A percentile compares a stretch with the other conserved stretches of the same genome.
Conservation (phyloP, 1,140 invertebrate species). For the Delia radicum region DNA sequence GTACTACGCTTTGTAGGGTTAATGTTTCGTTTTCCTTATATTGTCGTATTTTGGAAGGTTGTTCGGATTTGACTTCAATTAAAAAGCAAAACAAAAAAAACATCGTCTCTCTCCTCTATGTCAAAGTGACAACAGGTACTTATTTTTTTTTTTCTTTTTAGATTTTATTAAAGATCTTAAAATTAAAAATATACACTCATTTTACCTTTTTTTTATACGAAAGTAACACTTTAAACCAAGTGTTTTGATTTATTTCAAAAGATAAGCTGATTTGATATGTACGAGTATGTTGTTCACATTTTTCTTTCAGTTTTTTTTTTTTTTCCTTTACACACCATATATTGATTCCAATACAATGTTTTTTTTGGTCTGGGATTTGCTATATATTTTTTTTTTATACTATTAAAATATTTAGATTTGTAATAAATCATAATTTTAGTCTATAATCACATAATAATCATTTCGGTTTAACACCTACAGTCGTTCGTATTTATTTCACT, state of each 20-base stretch:
- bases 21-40: neutral
- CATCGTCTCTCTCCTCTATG: neutral
- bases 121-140: slow-evolving; percentile 1
- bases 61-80: neutral
- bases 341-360: neutral
- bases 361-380: neutral
- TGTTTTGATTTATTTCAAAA: slow-evolving; percentile 1
- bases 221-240: neutral
- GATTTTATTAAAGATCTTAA: neutral
- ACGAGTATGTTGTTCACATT: neutral
- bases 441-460: neutral
- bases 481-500: neutral
- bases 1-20: too few relatives aligned
- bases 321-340: neutral
- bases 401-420: neutral
- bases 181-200: neutral
- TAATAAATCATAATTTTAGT: slow-evolving; percentile 1
- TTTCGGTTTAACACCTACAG: slow-evolving; percentile 3
- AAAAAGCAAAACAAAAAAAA: neutral
- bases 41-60: neutral
- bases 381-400: neutral
- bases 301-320: neutral
- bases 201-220: neutral
- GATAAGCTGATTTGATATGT: neutral
- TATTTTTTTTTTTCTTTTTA: neutral